These are phyloP conservation scores for Vanessa cardui DNA, from an alignment of 2,888 invertebrate genomes.

Conservation along the genomic window DNA sequence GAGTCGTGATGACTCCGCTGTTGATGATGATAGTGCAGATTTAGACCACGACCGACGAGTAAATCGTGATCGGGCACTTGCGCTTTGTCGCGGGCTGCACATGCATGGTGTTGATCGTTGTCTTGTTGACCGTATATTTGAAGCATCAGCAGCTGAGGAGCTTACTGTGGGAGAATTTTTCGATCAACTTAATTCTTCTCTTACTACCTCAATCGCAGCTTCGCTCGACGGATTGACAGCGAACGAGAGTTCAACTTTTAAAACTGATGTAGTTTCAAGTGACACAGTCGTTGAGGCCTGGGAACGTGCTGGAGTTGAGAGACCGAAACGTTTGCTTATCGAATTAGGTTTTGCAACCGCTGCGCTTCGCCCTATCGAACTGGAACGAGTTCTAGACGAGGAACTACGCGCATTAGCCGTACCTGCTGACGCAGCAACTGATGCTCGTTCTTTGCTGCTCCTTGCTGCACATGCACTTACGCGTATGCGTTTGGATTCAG, in stretches of 20 bases:
- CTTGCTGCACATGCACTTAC: slow-evolving; percentile 86
- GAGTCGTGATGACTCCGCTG: slow-evolving; percentile 41
- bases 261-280: slow-evolving; percentile 55
- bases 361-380: slow-evolving; percentile 83
- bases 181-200: slow-evolving; percentile 63
- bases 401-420: slow-evolving; percentile 71
- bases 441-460: slow-evolving; percentile 67
- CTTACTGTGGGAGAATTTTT: slow-evolving; percentile 77
- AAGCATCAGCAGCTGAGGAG: slow-evolving; percentile 52
- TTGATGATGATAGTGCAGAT: slow-evolving; percentile 42
- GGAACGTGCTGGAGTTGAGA: slow-evolving; percentile 87
- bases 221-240: slow-evolving; percentile 41
- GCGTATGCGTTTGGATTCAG: slow-evolving; percentile 87
- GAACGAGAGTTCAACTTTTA: slow-evolving; percentile 29
- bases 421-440: slow-evolving; percentile 42
- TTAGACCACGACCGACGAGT: slow-evolving; percentile 67
- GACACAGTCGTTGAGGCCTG: slow-evolving; percentile 87
- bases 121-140: slow-evolving; percentile 66
- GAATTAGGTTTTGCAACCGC: slow-evolving; percentile 86
- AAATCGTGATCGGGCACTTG: slow-evolving; percentile 62
- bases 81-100: slow-evolving; percentile 64
- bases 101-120: slow-evolving; percentile 66
- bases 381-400: slow-evolving; percentile 87
- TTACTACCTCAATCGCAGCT: slow-evolving; percentile 61
- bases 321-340: slow-evolving; percentile 84